Conservation (phyloP, 2,797 vertebrate species). For the Lithobates sylvaticus region DNA sequence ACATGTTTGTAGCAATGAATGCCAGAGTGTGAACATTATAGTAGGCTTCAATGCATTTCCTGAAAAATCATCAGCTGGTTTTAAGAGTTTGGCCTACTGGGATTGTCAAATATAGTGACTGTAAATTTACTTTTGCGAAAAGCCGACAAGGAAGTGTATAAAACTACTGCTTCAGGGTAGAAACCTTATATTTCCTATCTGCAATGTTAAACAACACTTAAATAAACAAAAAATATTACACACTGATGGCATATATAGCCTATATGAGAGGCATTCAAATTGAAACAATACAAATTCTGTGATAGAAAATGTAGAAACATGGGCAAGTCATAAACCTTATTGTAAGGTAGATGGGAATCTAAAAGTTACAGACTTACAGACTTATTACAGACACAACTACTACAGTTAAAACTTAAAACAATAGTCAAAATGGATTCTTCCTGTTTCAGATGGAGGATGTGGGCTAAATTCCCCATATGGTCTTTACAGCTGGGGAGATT, state of each 20-base stretch:
- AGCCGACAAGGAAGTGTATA: constrained; percentile 9
- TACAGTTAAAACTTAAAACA: too few relatives aligned
- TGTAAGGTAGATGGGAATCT: not conserved
- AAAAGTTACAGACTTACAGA: not conserved
- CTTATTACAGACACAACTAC: not conserved
- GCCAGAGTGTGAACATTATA: not conserved
- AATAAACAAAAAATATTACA: not conserved
- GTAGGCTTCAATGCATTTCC: constrained; percentile 7
- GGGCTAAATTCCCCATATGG: too few relatives aligned
- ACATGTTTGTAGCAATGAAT: not conserved
- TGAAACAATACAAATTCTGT: not conserved
- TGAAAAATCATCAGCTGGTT: constrained; percentile 6
- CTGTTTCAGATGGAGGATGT: too few relatives aligned
- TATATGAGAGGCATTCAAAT: not conserved
- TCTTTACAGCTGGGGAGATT: too few relatives aligned
- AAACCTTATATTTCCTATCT: constrained; percentile 10
- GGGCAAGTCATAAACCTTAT: not conserved
- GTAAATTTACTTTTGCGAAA: not conserved
- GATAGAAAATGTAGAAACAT: not conserved
- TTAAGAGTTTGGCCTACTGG: constrained; percentile 9
- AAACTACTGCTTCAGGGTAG: not conserved
- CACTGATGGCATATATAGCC: not conserved
- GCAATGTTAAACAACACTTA: not conserved
- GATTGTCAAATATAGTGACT: constrained; percentile 2
- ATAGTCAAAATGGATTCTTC: too few relatives aligned